Conservation (phyloP, 2,888 invertebrate genomes). For the Campaea margaritaria region DNA sequence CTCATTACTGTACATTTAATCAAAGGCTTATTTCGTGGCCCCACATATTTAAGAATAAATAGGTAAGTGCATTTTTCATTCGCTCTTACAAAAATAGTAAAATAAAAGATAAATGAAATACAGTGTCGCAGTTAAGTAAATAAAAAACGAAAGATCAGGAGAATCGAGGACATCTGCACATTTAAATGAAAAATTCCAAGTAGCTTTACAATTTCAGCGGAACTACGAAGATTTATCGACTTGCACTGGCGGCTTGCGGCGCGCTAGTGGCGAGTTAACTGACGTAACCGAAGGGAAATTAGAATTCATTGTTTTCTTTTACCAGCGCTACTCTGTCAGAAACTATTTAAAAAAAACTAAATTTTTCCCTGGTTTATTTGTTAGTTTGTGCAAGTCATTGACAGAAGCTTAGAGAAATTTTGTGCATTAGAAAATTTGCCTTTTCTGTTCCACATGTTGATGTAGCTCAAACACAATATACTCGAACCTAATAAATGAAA, state of each 20-base stretch:
- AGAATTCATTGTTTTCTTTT: slow-evolving; percentile 38
- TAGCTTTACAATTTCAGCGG: slow-evolving; percentile 27
- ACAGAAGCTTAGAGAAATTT: background rate
- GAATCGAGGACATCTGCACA: slow-evolving; percentile 21
- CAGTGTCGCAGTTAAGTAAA: background rate
- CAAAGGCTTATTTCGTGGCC: background rate
- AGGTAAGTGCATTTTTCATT: background rate
- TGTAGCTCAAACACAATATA: too few species aligned
- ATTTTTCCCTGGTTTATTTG: slow-evolving; percentile 19
- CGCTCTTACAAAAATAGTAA: background rate
- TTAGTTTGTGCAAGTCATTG: slow-evolving; percentile 1
- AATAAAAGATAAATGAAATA: slow-evolving; percentile 1
- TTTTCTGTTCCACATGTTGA: too few species aligned
- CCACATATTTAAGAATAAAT: too few species aligned
- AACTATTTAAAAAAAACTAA: slow-evolving; percentile 34
- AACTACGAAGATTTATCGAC: slow-evolving; percentile 36
- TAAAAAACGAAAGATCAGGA: slow-evolving; percentile 19
- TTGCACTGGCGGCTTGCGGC: background rate
- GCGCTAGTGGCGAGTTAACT: slow-evolving; percentile 1
- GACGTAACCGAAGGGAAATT: slow-evolving; percentile 46
- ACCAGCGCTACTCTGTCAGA: slow-evolving; percentile 24
- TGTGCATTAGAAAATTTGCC: too few species aligned
- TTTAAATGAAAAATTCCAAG: slow-evolving; percentile 32
- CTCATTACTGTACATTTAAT: too few species aligned
- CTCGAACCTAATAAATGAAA: too few species aligned